Evolutionary conservation across 2,113 vertebrate genomes (phyloP), one percentile per base, ranked within the genome.

Genomic region (Pelobates fuscus): DNA sequence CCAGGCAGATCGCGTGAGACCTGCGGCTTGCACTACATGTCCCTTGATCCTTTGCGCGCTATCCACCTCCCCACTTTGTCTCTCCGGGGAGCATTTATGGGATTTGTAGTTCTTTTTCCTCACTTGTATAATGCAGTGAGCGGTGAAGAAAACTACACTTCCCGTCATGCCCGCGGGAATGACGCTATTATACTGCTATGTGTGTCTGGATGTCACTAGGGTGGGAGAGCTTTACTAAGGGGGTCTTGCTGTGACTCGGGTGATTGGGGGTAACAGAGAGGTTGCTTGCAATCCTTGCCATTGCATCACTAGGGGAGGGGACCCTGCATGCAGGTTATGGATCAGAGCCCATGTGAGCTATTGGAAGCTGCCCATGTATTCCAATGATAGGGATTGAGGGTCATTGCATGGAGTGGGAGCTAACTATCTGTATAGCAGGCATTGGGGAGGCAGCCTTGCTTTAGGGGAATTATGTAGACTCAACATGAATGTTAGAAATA

Each of bases 11-110:
- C n/a, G n/a, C n/a, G n/a, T n/a, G n/a, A n/a, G n/a, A n/a, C n/a
- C n/a, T n/a, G n/a, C n/a, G n/a, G n/a, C n/a, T n/a, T n/a, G n/a
- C 29, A 63, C 70, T 72, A 70, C 68, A 70, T 41, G 20, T 44
- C 52, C 70, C 70, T 24, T 37, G 20, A 71, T 10, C 5, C 70
- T 26, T 25, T 11, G 41, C 41, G 17, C 2, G 5, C 7, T 4
- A 10, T 17, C 10, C 17, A 8, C 44, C 44, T 49, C 12, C 20
- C 49, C n/a, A 18, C 49, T 52, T 57, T 18, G n/a, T 5, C 15
- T 8, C 15, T 6, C 21, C 23, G 7, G 21, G 5, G 24, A 4
- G 2, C 24, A 29, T 8, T 3, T 18, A 2, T 64, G 71, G 71
- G 71, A 73, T 4, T 37, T 73, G 71, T 73, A 73, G 71, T 73